These are phyloP conservation scores for Mechanitis messenoides DNA, from an alignment of 2,888 invertebrate genomes.

Conservation along the genomic window DNA sequence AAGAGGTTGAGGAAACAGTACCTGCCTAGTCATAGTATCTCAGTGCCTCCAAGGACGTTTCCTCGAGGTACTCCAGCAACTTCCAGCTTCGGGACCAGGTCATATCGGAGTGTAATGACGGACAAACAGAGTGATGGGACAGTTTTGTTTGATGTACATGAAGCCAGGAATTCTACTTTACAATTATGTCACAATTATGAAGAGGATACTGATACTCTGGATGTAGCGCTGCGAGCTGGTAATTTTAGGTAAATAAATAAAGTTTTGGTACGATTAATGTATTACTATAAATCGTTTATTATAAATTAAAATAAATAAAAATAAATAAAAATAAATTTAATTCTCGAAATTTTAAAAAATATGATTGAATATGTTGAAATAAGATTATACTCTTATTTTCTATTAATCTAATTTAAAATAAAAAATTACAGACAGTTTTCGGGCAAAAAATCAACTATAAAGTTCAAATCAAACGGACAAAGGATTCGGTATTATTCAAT, in stretches of 20 bases:
- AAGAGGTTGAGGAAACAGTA: conserved; percentile 49
- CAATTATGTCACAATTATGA: conserved; percentile 68
- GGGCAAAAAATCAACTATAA: no score
- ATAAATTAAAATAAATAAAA: no score
- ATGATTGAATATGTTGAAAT: no score
- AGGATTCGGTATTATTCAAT: no score
- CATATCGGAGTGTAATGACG: conserved; percentile 63
- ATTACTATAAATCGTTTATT: no score
- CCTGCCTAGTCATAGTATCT: conserved; percentile 42
- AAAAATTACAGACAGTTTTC: no score
- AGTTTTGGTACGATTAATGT: conserved; percentile 9
- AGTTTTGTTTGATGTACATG: conserved; percentile 66
- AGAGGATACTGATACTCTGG: conserved; percentile 68
- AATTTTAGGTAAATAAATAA: conserved; percentile 64
- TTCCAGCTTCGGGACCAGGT: conserved; percentile 65
- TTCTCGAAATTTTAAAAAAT: no score
- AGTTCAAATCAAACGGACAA: no score
- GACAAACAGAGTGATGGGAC: conserved; percentile 63
- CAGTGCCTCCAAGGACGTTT: conserved; percentile 59
- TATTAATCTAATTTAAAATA: no score
- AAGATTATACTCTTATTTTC: no score
- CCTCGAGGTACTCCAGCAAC: conserved; percentile 52
- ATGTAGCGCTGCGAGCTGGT: conserved; percentile 70
- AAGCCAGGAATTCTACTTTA: conserved; percentile 68
- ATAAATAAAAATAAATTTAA: no score